Percentiles rank a stretch among this genome's conserved stretches.
Conservation (phyloP, 2,113 vertebrate species). For the Micronycteris hirsuta region DNA sequence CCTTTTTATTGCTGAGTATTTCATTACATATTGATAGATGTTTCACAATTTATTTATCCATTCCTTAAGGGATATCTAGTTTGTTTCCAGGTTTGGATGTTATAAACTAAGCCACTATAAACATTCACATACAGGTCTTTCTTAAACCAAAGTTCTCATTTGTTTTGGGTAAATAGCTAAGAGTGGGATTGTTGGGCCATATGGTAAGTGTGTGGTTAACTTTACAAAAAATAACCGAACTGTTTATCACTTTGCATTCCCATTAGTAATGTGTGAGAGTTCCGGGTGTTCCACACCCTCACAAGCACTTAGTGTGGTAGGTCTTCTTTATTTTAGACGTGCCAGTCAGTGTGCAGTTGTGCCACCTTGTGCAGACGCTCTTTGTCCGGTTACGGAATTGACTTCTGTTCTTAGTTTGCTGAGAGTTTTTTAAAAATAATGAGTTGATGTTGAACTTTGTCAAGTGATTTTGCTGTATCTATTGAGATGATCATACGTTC, state of each 20-base stretch:
- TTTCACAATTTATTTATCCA: not conserved
- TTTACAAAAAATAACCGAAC: not conserved
- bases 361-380: not conserved
- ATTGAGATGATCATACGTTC: not conserved
- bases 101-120: not conserved
- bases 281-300: not conserved
- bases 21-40: not conserved
- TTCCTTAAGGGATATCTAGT: not conserved
- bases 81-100: not conserved
- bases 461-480: not conserved
- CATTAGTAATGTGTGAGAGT: not conserved
- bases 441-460: not conserved
- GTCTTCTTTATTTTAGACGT: not conserved
- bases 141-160: not conserved
- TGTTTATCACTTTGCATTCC: not conserved
- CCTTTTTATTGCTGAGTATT: not conserved
- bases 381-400: not conserved
- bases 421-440: not conserved
- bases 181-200: not conserved
- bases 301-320: not conserved
- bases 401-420: not conserved
- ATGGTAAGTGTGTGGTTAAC: not conserved
- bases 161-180: not conserved
- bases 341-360: not conserved
- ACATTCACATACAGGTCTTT: not conserved